phyloP scores from a whole-genome alignment of 2,797 vertebrate species.

The Notoglanidium macrostoma region DNA sequence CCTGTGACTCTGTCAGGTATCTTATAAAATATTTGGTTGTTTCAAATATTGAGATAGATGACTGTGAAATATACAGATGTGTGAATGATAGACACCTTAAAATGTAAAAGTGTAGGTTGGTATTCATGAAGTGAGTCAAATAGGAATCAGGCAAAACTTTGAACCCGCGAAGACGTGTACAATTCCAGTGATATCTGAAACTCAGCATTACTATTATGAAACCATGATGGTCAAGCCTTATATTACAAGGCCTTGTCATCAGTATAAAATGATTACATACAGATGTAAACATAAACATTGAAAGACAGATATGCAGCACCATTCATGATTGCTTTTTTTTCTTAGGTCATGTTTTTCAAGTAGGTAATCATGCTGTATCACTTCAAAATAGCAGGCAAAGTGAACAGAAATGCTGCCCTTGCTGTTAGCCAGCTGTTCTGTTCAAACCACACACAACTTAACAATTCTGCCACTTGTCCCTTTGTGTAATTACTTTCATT shows the following conservation, averaged over 20 bases:
- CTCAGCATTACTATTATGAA: background rate
- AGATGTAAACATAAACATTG: background rate
- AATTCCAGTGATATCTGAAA: background rate
- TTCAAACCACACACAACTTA: background rate
- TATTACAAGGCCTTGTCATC: background rate
- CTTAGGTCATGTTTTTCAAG: background rate
- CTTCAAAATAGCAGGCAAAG: background rate
- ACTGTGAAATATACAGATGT: background rate
- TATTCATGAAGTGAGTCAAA: background rate
- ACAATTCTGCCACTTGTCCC: background rate
- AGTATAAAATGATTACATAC: background rate
- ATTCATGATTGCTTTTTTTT: background rate
- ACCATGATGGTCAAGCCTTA: background rate
- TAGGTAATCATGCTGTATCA: background rate
- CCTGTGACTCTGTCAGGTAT: slow-evolving; percentile 6
- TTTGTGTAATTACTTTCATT: background rate
- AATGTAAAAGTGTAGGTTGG: background rate
- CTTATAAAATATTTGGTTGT: background rate
- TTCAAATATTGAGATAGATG: background rate
- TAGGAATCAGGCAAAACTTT: background rate
- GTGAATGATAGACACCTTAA: background rate
- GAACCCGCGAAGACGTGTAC: background rate
- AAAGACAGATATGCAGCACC: background rate
- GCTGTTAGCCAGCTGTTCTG: background rate
- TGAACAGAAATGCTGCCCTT: background rate